phyloP scores from a whole-genome alignment of 2,888 invertebrate genomes.

The Sympetrum striolatum region DNA sequence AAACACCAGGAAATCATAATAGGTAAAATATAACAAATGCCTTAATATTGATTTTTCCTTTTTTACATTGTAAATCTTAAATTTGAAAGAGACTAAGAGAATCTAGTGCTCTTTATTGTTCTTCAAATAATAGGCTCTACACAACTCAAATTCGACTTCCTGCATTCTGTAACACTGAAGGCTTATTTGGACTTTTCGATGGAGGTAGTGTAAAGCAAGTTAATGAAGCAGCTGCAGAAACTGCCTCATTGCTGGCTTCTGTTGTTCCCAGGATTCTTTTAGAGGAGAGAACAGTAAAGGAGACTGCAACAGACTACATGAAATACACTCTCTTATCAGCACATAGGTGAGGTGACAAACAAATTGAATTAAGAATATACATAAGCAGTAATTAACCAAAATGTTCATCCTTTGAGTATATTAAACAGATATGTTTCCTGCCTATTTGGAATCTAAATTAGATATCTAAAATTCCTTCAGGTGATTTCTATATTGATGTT shows the following conservation, averaged over 20 bases:
- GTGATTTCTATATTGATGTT: no score
- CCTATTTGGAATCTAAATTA: no score
- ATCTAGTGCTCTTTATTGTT: not conserved
- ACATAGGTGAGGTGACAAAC: conserved; percentile 63
- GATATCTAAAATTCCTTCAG: no score
- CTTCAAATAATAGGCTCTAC: conserved; percentile 63
- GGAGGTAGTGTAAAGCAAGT: conserved; percentile 63
- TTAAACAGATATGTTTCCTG: not conserved
- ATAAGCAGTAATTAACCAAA: not conserved
- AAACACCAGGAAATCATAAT: conserved; percentile 77
- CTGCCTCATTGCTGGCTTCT: conserved; percentile 68
- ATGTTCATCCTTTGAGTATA: not conserved
- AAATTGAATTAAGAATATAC: conserved; percentile 36
- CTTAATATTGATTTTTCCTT: no score
- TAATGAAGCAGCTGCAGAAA: conserved; percentile 72
- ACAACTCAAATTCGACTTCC: conserved; percentile 80
- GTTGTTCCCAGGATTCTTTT: conserved; percentile 79
- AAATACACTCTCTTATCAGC: conserved; percentile 83
- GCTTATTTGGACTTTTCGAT: conserved; percentile 83
- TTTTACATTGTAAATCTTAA: no score
- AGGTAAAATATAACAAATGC: conserved; percentile 55
- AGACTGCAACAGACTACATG: conserved; percentile 81
- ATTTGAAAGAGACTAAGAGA: not conserved
- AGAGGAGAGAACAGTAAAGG: conserved; percentile 81
- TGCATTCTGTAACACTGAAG: conserved; percentile 80